Conservation (phyloP, 1,140 invertebrate genomes). For the Papilio dardanus region DNA sequence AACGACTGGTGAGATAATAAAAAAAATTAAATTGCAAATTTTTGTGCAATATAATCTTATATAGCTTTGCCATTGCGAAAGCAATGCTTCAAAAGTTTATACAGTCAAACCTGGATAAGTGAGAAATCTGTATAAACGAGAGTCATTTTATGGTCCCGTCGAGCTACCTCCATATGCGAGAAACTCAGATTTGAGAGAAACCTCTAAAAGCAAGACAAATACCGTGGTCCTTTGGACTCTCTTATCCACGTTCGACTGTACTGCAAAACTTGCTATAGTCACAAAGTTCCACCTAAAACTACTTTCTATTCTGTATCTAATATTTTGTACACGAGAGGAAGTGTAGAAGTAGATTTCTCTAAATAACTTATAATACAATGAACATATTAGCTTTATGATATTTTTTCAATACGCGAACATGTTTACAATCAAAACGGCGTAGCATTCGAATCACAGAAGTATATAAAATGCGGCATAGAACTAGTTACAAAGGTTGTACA, state of each 20-base stretch:
- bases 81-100: neutral
- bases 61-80: neutral
- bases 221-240: no score
- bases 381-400: neutral
- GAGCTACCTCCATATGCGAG: no score
- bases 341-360: no score
- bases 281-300: no score
- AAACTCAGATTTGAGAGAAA: no score
- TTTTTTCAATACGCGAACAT: neutral
- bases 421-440: neutral
- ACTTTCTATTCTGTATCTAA: no score
- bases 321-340: no score
- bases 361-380: neutral
- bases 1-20: neutral
- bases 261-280: no score
- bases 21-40: slow-evolving; percentile 2
- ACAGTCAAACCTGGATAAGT: no score
- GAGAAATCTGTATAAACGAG: no score
- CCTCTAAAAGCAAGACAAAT: no score
- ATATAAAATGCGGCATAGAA: neutral
- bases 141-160: neutral
- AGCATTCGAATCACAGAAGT: neutral
- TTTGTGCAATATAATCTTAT: neutral
- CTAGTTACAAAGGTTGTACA: slow-evolving; percentile 1
- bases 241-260: no score